These are phyloP conservation scores for Mizuhopecten yessoensis DNA, from an alignment of 1,140 invertebrate genomes.

Conservation along the genomic window DNA sequence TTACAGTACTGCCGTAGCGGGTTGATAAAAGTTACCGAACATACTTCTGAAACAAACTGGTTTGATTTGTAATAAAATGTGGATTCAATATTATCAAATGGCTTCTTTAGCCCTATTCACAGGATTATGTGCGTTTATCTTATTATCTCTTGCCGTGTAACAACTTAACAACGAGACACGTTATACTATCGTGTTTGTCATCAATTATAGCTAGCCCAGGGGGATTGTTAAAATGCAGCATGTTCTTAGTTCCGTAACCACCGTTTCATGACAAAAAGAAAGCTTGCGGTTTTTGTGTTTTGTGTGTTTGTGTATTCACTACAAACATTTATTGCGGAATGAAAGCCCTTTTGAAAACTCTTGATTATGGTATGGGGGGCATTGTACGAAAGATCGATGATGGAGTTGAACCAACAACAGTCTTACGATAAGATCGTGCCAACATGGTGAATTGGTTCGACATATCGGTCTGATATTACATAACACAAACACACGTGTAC, in stretches of 20 bases:
- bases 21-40: neutral
- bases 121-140: neutral
- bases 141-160: neutral
- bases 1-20: too few species aligned
- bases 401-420: neutral
- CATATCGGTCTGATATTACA: neutral
- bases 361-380: neutral
- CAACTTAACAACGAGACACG: neutral
- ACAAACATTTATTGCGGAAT: neutral
- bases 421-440: neutral
- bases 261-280: neutral
- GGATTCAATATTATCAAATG: neutral
- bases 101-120: neutral
- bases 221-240: neutral
- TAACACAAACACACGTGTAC: neutral
- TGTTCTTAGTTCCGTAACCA: neutral
- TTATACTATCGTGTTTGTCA: neutral
- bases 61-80: neutral
- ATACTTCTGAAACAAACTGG: neutral
- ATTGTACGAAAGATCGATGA: neutral
- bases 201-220: neutral
- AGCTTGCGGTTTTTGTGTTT: neutral
- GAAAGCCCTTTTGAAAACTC: neutral
- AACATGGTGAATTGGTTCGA: neutral
- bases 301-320: slow-evolving; percentile 14